Percentiles rank a stretch among this genome's conserved stretches.
Conservation (phyloP, 37 sponge, comb jelly and placozoan species). For the Aphrocallistes beatrix region DNA sequence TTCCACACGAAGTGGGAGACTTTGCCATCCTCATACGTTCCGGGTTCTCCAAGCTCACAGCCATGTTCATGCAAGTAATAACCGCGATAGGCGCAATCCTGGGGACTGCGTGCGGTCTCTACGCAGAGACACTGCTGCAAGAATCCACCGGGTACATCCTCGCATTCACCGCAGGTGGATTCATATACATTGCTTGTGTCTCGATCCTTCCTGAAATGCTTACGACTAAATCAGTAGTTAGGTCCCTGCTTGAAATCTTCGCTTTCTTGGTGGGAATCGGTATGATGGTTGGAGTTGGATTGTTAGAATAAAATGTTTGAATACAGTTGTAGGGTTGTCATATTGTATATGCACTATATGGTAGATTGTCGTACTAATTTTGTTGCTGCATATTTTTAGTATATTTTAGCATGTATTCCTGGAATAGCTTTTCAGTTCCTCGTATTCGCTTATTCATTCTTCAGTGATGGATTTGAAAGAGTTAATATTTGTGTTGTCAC, state of each 20-base stretch:
- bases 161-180: constrained; percentile 95
- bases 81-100: constrained; percentile 81
- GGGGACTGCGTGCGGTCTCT: constrained; percentile 67
- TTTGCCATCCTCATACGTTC: constrained; percentile 96
- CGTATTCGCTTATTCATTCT: no score
- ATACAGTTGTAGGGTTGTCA: no score
- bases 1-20: constrained; percentile 96
- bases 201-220: constrained; percentile 85
- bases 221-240: constrained; percentile 40
- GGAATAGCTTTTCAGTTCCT: no score
- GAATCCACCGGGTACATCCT: constrained; percentile 56
- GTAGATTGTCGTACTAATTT: neutral
- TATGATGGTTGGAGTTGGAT: constrained; percentile 74
- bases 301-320: constrained; percentile 50
- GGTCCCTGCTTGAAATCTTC: constrained; percentile 60
- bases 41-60: constrained; percentile 66
- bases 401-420: neutral
- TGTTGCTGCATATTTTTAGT: neutral
- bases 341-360: no score
- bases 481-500: no score
- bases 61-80: constrained; percentile 80
- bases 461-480: no score
- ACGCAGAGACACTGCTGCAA: constrained; percentile 48
- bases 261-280: constrained; percentile 62
- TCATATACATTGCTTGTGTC: constrained; percentile 90